Conservation (phyloP, 2,888 invertebrate species). For the Sphinx pinastri region DNA sequence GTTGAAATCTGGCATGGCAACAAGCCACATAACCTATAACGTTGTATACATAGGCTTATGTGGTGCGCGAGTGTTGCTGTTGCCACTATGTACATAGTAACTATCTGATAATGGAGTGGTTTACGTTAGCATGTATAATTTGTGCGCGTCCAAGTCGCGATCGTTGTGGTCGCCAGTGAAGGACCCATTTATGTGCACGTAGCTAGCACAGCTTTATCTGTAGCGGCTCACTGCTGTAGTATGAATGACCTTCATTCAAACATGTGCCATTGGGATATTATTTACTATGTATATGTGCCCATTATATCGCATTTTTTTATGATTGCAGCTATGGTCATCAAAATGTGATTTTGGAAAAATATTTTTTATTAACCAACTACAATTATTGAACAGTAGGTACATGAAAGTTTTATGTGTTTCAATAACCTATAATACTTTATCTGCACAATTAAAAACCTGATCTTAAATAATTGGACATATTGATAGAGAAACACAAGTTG, state of each 20-base stretch:
- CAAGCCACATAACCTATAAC: slow-evolving; percentile 74
- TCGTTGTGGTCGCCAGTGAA: slow-evolving; percentile 7
- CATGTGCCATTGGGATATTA: slow-evolving; percentile 15
- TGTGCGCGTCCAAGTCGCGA: slow-evolving; percentile 22
- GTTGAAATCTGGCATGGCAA: slow-evolving; percentile 74
- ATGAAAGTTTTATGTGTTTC: too few relatives aligned
- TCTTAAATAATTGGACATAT: too few relatives aligned
- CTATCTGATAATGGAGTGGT: slow-evolving; percentile 53
- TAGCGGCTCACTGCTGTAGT: slow-evolving; percentile 5
- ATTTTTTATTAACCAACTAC: background rate
- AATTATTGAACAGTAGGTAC: background rate
- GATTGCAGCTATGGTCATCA: too few relatives aligned
- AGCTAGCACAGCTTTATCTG: slow-evolving; percentile 23
- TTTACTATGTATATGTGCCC: background rate
- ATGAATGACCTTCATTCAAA: slow-evolving; percentile 23
- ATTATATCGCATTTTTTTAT: background rate
- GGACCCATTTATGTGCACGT: slow-evolving; percentile 17
- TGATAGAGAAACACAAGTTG: too few relatives aligned
- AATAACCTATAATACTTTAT: too few relatives aligned
- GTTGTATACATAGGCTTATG: slow-evolving; percentile 57
- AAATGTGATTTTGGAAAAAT: background rate
- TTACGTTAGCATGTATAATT: slow-evolving; percentile 17
- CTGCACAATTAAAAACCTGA: too few relatives aligned
- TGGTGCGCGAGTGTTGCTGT: slow-evolving; percentile 43
- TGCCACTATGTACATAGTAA: slow-evolving; percentile 57